These are phyloP conservation scores for Cactoblastis cactorum DNA, from an alignment of 2,888 invertebrate genomes.

Conservation along the genomic window DNA sequence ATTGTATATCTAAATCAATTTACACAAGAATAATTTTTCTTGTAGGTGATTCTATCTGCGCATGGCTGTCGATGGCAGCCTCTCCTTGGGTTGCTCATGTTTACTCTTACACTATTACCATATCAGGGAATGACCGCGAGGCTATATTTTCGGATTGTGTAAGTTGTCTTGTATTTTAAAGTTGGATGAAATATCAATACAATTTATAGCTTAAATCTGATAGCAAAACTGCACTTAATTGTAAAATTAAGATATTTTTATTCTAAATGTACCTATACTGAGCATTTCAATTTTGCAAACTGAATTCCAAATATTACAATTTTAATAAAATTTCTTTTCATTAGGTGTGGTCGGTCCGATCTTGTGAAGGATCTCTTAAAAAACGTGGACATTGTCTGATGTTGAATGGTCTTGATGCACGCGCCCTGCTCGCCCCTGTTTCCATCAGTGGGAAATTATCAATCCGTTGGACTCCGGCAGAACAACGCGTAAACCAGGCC, in stretches of 20 bases:
- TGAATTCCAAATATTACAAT: background rate
- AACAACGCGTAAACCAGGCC: conserved; percentile 42
- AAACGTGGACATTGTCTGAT: conserved; percentile 59
- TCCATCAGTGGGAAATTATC: conserved; percentile 54
- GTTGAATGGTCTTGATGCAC: conserved; percentile 53
- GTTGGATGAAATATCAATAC: too few species aligned
- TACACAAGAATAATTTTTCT: conserved; percentile 15
- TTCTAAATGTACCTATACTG: too few species aligned
- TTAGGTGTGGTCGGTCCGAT: conserved; percentile 68
- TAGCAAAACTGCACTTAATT: too few species aligned
- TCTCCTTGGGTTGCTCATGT: conserved; percentile 62
- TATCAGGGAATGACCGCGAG: conserved; percentile 70
- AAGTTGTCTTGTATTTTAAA: conserved; percentile 33
- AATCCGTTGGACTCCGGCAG: conserved; percentile 53
- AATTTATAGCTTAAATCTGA: too few species aligned
- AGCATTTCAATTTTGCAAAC: too few species aligned
- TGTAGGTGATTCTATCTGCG: conserved; percentile 51
- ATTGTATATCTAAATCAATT: background rate
- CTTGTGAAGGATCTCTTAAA: conserved; percentile 67
- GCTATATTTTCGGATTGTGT: conserved; percentile 71
- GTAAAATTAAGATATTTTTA: too few species aligned
- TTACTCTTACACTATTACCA: conserved; percentile 62
- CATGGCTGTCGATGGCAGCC: conserved; percentile 69
- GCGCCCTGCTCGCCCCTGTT: conserved; percentile 46
- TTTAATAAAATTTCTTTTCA: conserved; percentile 4